A percentile compares a stretch with the other conserved stretches of the same genome.
Evolutionary conservation across 2,797 vertebrate species (phyloP).

Genomic region (Mus spretus): DNA sequence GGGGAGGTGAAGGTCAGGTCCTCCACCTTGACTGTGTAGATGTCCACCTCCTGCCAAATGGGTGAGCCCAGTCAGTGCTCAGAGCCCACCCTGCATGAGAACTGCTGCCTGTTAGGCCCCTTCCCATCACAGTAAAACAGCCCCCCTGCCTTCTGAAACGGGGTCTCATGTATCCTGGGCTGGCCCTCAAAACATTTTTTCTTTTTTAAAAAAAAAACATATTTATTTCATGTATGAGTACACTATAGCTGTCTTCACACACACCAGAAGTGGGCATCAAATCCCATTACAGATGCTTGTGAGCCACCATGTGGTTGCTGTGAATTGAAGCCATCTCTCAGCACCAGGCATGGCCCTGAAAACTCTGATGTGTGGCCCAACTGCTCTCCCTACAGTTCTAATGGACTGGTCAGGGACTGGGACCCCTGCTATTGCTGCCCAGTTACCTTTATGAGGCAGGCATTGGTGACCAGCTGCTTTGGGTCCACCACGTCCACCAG

Average conservation of each 20-base stretch:
- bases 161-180: too few species aligned
- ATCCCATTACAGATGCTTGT: not conserved
- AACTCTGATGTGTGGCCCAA: not conserved
- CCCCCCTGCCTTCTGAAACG: not conserved
- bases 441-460: constrained; percentile 95
- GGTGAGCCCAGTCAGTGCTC: not conserved
- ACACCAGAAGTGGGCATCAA: not conserved
- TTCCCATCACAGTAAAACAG: not conserved
- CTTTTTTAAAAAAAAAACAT: not conserved
- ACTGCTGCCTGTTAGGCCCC: not conserved
- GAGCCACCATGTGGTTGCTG: not conserved
- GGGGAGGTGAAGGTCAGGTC: constrained; percentile 97
- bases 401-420: too few species aligned
- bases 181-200: not conserved
- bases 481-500: constrained; percentile 97
- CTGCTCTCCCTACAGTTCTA: too few species aligned
- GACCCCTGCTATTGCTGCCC: too few species aligned
- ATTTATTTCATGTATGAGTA: not conserved
- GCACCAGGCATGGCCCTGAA: not conserved
- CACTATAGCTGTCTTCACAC: not conserved
- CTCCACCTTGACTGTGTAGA: constrained; percentile 96
- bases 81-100: fast-evolving
- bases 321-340: not conserved
- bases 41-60: constrained; percentile 94
- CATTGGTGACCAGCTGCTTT: constrained; percentile 95